Evolutionary conservation across 2,888 invertebrate species (phyloP).

Genomic region (Watsonalla binaria): DNA sequence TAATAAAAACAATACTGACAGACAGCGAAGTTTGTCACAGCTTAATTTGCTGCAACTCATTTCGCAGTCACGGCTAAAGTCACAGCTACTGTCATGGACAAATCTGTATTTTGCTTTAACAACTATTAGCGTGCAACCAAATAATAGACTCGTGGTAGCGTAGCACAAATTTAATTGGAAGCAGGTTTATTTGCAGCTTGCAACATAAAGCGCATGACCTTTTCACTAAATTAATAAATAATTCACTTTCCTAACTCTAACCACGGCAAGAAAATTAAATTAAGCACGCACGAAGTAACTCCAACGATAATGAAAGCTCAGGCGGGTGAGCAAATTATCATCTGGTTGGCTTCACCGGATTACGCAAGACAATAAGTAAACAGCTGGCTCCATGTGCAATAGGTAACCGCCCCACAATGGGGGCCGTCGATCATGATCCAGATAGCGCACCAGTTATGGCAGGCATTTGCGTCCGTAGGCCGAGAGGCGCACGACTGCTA

Average conservation of each 20-base stretch:
- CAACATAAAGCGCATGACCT: conserved; percentile 11
- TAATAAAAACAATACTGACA: no score
- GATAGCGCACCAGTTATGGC: conserved; percentile 62
- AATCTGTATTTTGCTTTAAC: no score
- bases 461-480: conserved; percentile 60
- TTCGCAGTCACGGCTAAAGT: no score
- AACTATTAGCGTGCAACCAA: no score
- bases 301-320: conserved; percentile 61
- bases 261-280: conserved; percentile 59
- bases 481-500: conserved; percentile 62
- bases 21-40: no score
- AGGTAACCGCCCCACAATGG: conserved; percentile 61
- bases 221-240: conserved; percentile 31
- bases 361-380: conserved; percentile 71
- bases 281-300: conserved; percentile 68
- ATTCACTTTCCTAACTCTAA: conserved; percentile 40
- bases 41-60: no score
- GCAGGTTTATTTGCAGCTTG: conserved; percentile 1
- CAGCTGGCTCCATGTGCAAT: conserved; percentile 64
- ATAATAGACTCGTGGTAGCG: no score
- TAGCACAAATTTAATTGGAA: not conserved
- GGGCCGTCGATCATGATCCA: conserved; percentile 64
- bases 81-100: no score
- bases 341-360: conserved; percentile 64
- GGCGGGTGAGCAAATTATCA: conserved; percentile 66